phyloP scores from a whole-genome alignment of 2,113 vertebrate species.

The Channa maculata region DNA sequence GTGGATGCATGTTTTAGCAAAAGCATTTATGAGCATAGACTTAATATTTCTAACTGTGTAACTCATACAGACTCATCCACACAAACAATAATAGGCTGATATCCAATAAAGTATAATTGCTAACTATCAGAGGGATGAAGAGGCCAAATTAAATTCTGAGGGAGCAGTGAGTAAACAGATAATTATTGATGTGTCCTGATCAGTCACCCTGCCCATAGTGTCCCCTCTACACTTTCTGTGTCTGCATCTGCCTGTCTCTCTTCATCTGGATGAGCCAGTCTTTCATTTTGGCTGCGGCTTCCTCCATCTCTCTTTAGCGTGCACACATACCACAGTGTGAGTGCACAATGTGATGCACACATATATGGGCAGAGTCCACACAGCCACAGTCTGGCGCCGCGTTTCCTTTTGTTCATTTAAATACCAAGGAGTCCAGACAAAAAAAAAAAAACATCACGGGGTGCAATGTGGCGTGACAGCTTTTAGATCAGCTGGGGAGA shows the following conservation, averaged over 20 bases:
- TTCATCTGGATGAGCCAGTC: conserved; percentile 41
- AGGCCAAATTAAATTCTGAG: conserved; percentile 20
- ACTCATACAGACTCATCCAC: background rate
- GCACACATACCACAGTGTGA: background rate
- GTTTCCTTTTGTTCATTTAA: conserved; percentile 62
- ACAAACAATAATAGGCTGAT: conserved; percentile 2
- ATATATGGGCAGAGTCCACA: background rate
- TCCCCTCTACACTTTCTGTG: background rate
- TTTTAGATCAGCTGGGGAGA: conserved; percentile 55
- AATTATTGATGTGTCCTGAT: conserved; percentile 48
- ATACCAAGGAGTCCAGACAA: conserved; percentile 52
- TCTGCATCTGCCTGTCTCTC: conserved; percentile 2
- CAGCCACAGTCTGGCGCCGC: conserved; percentile 7
- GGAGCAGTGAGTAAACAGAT: conserved; percentile 43
- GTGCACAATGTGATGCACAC: background rate
- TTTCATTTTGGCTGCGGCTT: background rate
- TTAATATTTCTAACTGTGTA: background rate
- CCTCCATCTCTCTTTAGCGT: background rate
- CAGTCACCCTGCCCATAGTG: conserved; percentile 29
- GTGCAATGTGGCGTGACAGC: conserved; percentile 63
- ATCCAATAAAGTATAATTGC: conserved; percentile 19
- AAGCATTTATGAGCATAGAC: conserved; percentile 5
- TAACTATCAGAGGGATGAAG: conserved; percentile 18
- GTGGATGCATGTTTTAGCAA: background rate
- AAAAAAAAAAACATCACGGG: conserved; percentile 51